Evolutionary conservation across 2,113 vertebrate species (phyloP), one percentile per base, ranked within the genome.

Genomic region (Pelecanus crispus): DNA sequence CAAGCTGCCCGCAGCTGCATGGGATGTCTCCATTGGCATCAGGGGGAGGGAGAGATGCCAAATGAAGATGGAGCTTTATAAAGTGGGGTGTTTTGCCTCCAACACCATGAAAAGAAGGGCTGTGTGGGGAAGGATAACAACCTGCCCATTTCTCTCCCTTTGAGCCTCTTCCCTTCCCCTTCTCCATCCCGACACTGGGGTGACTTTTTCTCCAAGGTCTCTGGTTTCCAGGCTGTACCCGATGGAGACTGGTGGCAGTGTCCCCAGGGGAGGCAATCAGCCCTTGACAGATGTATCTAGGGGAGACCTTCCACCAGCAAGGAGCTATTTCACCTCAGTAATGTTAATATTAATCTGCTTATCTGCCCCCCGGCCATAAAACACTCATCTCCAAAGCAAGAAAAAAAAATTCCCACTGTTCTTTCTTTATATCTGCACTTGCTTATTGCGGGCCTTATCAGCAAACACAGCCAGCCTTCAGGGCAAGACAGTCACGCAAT

Each of bases 271-370:
- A 53, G 44, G 19, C 50, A 58, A 36, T 13, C 73, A 53, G 16
- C n/a, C 29, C 7, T 13, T 12, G 1, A 8, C 3, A 13, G 68
- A 58, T 2, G 20, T 32, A 25, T 70, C 70, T 2, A 0, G 6
- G 42, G 38, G 38, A 93, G 67, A 53, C 55, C 28, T 91, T 71
- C 62, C 75, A 44, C 53, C 26, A 79, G 8, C 62, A 17, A 88
- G 50, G 79, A 38, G 25, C 71, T 47, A 75, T 66, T 93, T 73
- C 82, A 55, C 45, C n/a, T 53, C 67, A 3, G 15, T 29, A 67
- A 77, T 25, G 74, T 93, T 90, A 90, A 83, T 36, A 95, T 83
- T 83, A 81, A 90, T 88, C 75, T 34, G 13, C 82, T 95, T 96
- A 96, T 95, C 96, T 93, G 67, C 59, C 85, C 59, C 0, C 0